phyloP scores from a whole-genome alignment of 2,888 invertebrate genomes.

The Mesorhabditis belari region DNA sequence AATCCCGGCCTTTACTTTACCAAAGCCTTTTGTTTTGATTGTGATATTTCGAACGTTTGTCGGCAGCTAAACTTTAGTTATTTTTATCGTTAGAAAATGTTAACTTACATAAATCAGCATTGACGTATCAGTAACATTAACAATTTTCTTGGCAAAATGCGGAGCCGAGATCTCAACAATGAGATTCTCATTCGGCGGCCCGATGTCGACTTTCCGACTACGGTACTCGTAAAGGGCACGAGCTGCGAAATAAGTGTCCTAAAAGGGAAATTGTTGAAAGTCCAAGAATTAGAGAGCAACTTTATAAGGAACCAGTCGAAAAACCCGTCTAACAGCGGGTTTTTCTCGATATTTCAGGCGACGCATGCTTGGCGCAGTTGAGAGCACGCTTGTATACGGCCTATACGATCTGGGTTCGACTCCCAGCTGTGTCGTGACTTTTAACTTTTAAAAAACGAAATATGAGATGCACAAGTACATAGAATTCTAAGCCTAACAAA shows the following conservation, averaged over 20 bases:
- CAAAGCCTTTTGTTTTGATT: slow-evolving; percentile 27
- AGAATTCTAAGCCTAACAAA: too few relatives aligned
- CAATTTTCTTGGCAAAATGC: not conserved
- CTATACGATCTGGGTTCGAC: too few relatives aligned
- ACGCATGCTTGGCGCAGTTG: too few relatives aligned
- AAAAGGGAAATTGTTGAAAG: not conserved
- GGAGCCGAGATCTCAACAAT: not conserved
- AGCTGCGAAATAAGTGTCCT: slow-evolving; percentile 45
- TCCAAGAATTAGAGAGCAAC: not conserved
- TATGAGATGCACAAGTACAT: too few relatives aligned
- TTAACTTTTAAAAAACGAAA: not conserved
- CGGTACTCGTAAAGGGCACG: slow-evolving; percentile 40
- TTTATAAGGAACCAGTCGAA: not conserved
- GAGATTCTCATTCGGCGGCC: slow-evolving; percentile 12
- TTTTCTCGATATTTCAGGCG: too few relatives aligned
- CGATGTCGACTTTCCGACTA: slow-evolving; percentile 13
- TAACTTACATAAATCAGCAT: slow-evolving; percentile 23
- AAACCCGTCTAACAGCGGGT: too few relatives aligned
- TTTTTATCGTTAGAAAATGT: not conserved
- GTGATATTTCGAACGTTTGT: slow-evolving; percentile 24
- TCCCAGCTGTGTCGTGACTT: not conserved
- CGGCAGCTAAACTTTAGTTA: slow-evolving; percentile 27
- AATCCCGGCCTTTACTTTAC: slow-evolving; percentile 37
- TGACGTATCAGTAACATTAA: slow-evolving; percentile 21
- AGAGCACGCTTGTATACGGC: too few relatives aligned